phyloP scores from a whole-genome alignment of 1,140 invertebrate genomes.

The Magallana angulata region DNA sequence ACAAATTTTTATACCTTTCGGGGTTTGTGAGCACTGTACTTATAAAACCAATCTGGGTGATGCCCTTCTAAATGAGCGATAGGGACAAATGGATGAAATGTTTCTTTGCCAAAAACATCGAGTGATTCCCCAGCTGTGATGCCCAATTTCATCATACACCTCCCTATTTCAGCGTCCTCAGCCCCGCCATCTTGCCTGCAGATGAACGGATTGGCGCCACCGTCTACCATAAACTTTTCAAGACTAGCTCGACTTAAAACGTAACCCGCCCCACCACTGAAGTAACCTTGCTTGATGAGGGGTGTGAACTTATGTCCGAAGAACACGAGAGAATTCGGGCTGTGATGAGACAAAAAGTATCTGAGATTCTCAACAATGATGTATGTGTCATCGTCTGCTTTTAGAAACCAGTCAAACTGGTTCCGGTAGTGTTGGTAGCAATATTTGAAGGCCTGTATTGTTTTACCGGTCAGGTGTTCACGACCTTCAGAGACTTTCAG shows the following conservation, averaged over 20 bases:
- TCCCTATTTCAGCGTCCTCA: conserved; percentile 95
- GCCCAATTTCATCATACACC: conserved; percentile 55
- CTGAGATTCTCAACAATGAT: conserved; percentile 80
- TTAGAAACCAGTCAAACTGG: conserved; percentile 65
- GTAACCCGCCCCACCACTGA: conserved; percentile 83
- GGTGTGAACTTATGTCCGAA: conserved; percentile 75
- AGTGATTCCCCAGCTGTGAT: conserved; percentile 51
- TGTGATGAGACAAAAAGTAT: conserved; percentile 59
- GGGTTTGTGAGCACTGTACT: conserved; percentile 38
- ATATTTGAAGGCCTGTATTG: conserved; percentile 92
- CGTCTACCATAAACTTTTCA: conserved; percentile 81
- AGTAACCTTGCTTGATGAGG: conserved; percentile 62
- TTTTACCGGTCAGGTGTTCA: conserved; percentile 95
- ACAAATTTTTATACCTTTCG: conserved; percentile 37
- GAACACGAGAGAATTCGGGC: conserved; percentile 65
- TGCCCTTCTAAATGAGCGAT: conserved; percentile 50
- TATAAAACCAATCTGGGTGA: conserved; percentile 54
- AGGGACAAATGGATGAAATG: conserved; percentile 54
- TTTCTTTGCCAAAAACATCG: conserved; percentile 41
- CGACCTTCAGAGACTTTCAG: conserved; percentile 89
- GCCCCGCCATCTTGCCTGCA: conserved; percentile 85
- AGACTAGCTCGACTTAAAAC: conserved; percentile 85
- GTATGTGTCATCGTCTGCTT: conserved; percentile 86
- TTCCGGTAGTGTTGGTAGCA: conserved; percentile 75
- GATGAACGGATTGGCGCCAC: conserved; percentile 65